Base-by-base conservation (phyloP, 2,888 invertebrate species). In the Halictus quadricinctus region DNA sequence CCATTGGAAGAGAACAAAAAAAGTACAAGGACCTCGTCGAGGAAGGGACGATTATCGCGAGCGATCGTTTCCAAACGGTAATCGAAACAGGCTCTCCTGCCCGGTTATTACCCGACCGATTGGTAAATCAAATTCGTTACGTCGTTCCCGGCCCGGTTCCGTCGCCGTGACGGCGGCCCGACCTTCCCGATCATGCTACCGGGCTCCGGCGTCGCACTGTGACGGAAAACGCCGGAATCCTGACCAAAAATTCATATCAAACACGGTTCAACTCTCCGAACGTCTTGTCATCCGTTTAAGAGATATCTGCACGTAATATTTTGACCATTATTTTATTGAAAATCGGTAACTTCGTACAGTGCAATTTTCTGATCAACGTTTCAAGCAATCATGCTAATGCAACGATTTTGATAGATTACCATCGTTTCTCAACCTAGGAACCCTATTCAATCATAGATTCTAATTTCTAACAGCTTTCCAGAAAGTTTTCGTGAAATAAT, bases 111-210 rank as follows among this genome's bases (percentile, higher is more conserved):
- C 43, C 77, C 64, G 69, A 41, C 46, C 72, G 81, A 86, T 80
- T 76, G 85, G 72, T 79, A 76, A 81, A 85, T 85, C 74, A 79
- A 82, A 85, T 86, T 86, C 77, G 48, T 80, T 64, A 66, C 58
- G 43, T 84, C 84, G 83, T 77, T 79, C 75, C 43, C 78, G 15
- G 70, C 72, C 58, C 74, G 50, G 48, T 70, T 43, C 69, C 41
- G 36, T 69, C 21, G 78, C 12, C 25, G 43, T 25, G 48, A 18
- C 48, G 58, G 58, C 12, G 18, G 66, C 41, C n/a, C 70, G 72
- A 60, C 25, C 80, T 18, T 18, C 3, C 54, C 81, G 48, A 75
- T 46, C 41, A n/a, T 72, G 48, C 60, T 21, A 29, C 46, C 76
- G 36, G 29, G 54, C 15, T 70, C 66, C 64, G 64, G 29, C 64